Conservation (phyloP, 2,113 vertebrate species). For the Pogona vitticeps region DNA sequence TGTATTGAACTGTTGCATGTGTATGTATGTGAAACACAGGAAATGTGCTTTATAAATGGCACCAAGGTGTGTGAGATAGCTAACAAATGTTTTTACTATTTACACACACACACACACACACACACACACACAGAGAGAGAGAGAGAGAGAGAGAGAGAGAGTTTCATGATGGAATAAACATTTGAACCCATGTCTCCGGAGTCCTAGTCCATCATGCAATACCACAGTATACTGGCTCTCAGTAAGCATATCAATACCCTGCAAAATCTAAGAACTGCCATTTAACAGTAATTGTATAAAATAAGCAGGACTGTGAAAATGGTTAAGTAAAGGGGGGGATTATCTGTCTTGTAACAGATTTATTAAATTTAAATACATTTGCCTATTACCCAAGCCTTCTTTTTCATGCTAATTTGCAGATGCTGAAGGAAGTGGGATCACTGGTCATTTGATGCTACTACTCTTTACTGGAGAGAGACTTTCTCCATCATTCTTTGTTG, state of each 20-base stretch:
- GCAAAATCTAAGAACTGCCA: background rate
- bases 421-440: background rate
- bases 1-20: no score
- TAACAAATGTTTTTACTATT: background rate
- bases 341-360: background rate
- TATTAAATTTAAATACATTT: background rate
- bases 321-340: background rate
- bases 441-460: background rate
- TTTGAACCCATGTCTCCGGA: no score
- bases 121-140: no score
- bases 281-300: background rate
- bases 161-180: no score
- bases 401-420: background rate
- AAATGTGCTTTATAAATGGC: no score
- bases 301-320: background rate
- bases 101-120: background rate
- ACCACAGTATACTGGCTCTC: no score
- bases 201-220: no score
- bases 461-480: background rate
- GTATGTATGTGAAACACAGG: no score
- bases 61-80: no score
- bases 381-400: background rate
- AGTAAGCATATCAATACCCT: background rate
- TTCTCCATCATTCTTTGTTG: background rate
- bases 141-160: no score